Evolutionary conservation across 1,140 invertebrate species (phyloP).

Genomic region (Bombus polaris): DNA sequence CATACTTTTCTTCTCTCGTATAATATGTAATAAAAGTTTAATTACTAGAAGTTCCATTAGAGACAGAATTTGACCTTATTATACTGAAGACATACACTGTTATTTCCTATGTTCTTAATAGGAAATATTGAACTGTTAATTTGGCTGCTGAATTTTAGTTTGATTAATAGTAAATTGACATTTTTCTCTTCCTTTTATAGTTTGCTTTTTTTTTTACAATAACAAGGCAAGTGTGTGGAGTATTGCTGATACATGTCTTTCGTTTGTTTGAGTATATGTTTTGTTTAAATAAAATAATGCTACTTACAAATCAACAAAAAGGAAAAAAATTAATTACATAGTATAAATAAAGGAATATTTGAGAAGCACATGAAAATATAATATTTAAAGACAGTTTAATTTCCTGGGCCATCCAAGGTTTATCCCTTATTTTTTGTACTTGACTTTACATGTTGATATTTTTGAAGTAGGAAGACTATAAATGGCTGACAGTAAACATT

Average conservation of each 20-base stretch:
- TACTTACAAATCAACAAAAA: slow-evolving; percentile 26
- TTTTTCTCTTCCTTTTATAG: slow-evolving; percentile 48
- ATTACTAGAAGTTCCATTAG: slow-evolving; percentile 39
- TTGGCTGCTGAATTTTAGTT: slow-evolving; percentile 69
- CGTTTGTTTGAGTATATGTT: slow-evolving; percentile 46
- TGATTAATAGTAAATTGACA: slow-evolving; percentile 73
- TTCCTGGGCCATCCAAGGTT: slow-evolving; percentile 53
- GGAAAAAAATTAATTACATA: slow-evolving; percentile 29
- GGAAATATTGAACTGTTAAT: slow-evolving; percentile 66
- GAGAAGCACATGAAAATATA: slow-evolving; percentile 50
- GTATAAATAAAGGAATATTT: slow-evolving; percentile 35
- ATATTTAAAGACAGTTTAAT: slow-evolving; percentile 36
- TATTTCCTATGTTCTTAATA: slow-evolving; percentile 45
- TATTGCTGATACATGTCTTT: slow-evolving; percentile 42
- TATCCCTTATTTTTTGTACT: slow-evolving; percentile 46
- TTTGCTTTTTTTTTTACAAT: slow-evolving; percentile 48
- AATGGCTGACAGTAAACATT: slow-evolving; percentile 67
- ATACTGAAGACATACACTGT: slow-evolving; percentile 51
- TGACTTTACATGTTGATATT: slow-evolving; percentile 40
- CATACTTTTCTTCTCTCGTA: slow-evolving; percentile 15
- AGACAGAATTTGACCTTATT: slow-evolving; percentile 53
- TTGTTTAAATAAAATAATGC: slow-evolving; percentile 40
- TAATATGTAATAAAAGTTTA: slow-evolving; percentile 40
- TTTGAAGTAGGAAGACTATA: slow-evolving; percentile 68
- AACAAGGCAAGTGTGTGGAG: slow-evolving; percentile 65